These are phyloP conservation scores for Phyllotreta striolata DNA, from an alignment of 2,888 invertebrate species.

Conservation along the genomic window DNA sequence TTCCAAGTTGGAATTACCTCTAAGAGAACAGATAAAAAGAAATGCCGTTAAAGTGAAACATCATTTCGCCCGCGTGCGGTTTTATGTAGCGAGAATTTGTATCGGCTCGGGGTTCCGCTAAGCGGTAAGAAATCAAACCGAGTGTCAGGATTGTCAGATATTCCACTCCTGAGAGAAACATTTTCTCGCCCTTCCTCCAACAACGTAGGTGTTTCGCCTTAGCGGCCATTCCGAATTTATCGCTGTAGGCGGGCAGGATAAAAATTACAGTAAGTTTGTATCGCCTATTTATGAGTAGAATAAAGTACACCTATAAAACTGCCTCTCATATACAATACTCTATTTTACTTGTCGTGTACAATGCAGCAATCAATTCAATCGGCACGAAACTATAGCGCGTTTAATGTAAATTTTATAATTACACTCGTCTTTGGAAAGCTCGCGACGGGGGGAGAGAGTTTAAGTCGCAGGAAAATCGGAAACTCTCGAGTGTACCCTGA, in stretches of 20 bases:
- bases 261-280: no score
- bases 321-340: background rate
- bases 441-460: constrained; percentile 11
- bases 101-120: constrained; percentile 42
- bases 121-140: constrained; percentile 52
- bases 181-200: constrained; percentile 27
- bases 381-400: no score
- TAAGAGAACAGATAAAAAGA: no score
- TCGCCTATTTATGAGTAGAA: no score
- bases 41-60: background rate
- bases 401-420: constrained; percentile 27
- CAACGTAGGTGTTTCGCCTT: constrained; percentile 29
- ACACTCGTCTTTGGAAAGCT: constrained; percentile 19
- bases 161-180: constrained; percentile 46
- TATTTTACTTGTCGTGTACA: background rate
- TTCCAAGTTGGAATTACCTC: background rate
- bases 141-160: constrained; percentile 44
- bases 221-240: constrained; percentile 28
- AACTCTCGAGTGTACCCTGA: constrained; percentile 31
- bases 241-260: constrained; percentile 9
- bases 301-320: background rate
- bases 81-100: constrained; percentile 20
- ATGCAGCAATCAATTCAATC: no score
- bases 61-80: background rate
- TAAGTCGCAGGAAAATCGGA: constrained; percentile 36